Evolutionary conservation across 2,888 invertebrate species (phyloP), one percentile per base, ranked within the genome.

Genomic region (Cerastis leucographa): DNA sequence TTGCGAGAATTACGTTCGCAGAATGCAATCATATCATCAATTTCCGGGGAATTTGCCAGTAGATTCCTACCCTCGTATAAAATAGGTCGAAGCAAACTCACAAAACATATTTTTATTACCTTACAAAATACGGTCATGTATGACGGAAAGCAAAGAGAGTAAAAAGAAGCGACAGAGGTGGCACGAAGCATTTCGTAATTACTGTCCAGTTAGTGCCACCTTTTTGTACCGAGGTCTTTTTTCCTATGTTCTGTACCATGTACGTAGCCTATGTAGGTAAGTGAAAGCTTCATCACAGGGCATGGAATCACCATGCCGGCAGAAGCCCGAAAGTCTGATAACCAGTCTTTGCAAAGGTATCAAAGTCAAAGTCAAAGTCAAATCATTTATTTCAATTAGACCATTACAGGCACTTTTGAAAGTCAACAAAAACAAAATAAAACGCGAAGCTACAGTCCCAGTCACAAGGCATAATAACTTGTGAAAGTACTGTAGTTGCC

Each of bases 161-260:
- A 78, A 65, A 77, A 82, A 69, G 29, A 42, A 71, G 5, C 49
- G 59, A 44, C 44, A 49, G 40, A 65, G 82, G 29, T 62, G 56
- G 61, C 25, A 72, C 25, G 70, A 67, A 51, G 74, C 59, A 83
- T 81, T 78, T 78, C 59, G 62, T 81, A 81, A 83, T 83, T 68
- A 83, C 78, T 46, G 82, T 71, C 70, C 83, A 64, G 73, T 78
- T 70, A 62, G 54, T 72, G n/a, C 44, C 25, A 71, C 68, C 40
- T 11, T 65, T 81, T 81, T 68, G 64, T 68, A 44, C 44, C 14
- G 49, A 19, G 14, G 22, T 69, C 35, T 35, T 35, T 42, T 76
- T 64, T 51, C 9, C 40, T 17, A 22, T 69, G 4, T 54, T 64
- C 19, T 51, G 35, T 6, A 22, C 29, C 19, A 8, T 40, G 44